phyloP scores from a whole-genome alignment of 2,888 invertebrate species.

The Clivina fossor region DNA sequence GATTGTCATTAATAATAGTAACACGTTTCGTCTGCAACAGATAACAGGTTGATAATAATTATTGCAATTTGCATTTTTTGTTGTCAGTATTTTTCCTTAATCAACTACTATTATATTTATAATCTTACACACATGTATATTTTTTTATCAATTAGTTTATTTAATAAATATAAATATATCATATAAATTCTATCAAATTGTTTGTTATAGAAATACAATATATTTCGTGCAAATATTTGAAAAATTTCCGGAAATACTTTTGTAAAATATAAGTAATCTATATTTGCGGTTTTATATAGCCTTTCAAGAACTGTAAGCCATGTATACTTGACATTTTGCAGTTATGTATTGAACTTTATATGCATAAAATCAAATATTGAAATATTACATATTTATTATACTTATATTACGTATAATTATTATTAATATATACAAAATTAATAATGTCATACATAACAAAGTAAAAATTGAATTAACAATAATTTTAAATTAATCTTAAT shows the following conservation, averaged over 20 bases:
- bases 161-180: neutral
- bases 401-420: too few species aligned
- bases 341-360: too few species aligned
- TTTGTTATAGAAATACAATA: too few species aligned
- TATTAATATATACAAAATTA: too few species aligned
- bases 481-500: too few species aligned
- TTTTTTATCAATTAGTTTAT: neutral
- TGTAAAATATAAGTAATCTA: constrained; percentile 15
- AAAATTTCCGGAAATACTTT: constrained; percentile 9
- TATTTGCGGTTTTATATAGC: constrained; percentile 24
- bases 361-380: too few species aligned
- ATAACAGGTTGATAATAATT: constrained; percentile 24
- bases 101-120: constrained; percentile 4
- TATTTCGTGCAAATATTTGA: constrained; percentile 13
- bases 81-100: constrained; percentile 15
- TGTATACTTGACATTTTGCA: constrained; percentile 21
- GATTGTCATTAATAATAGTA: constrained; percentile 34
- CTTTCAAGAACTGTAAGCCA: constrained; percentile 14
- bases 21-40: constrained; percentile 33
- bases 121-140: too few species aligned
- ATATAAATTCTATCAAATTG: too few species aligned
- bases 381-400: too few species aligned
- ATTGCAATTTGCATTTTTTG: constrained; percentile 20
- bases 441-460: too few species aligned
- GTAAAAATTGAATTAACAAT: too few species aligned